A percentile compares a stretch with the other conserved stretches of the same genome.
Evolutionary conservation across 1,140 invertebrate species (phyloP).

Genomic region (Radopholus similis): DNA sequence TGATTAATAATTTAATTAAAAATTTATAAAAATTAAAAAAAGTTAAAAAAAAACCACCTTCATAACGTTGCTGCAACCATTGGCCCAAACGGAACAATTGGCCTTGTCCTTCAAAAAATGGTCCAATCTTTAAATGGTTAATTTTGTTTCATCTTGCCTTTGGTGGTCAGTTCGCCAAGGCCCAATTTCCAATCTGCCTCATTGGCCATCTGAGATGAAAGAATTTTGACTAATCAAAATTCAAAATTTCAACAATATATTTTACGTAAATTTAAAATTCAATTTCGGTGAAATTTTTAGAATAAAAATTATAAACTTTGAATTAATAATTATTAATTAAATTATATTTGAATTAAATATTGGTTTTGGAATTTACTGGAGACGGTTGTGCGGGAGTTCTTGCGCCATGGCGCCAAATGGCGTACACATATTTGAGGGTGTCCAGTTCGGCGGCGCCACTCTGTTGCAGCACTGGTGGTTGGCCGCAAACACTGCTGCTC

Average conservation of each 20-base stretch:
- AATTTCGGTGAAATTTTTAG: too few relatives aligned
- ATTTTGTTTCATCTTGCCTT: conserved; percentile 2
- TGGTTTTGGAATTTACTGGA: too few relatives aligned
- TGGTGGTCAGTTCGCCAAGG: conserved; percentile 50
- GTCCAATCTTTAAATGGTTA: neutral
- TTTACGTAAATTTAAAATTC: too few relatives aligned
- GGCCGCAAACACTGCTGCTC: too few relatives aligned
- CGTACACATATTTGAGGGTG: conserved; percentile 30
- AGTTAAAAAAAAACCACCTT: conserved; percentile 43
- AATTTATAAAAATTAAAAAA: too few relatives aligned
- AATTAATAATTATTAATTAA: too few relatives aligned
- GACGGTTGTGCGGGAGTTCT: conserved; percentile 46
- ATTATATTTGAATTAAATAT: neutral
- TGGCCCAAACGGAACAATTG: conserved; percentile 53
- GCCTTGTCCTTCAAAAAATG: too few relatives aligned
- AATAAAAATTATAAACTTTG: neutral
- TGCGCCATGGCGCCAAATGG: conserved; percentile 56
- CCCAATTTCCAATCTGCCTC: conserved; percentile 43
- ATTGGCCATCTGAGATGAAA: neutral
- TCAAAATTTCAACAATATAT: too few relatives aligned
- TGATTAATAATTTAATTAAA: too few relatives aligned
- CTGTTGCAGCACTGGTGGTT: too few relatives aligned
- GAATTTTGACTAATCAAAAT: too few relatives aligned
- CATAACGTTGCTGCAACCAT: conserved; percentile 47
- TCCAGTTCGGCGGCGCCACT: conserved; percentile 32